A percentile compares a stretch with the other conserved stretches of the same genome.
Conservation (phyloP, 1,140 invertebrate species). For the Lordiphosa clarofinis region DNA sequence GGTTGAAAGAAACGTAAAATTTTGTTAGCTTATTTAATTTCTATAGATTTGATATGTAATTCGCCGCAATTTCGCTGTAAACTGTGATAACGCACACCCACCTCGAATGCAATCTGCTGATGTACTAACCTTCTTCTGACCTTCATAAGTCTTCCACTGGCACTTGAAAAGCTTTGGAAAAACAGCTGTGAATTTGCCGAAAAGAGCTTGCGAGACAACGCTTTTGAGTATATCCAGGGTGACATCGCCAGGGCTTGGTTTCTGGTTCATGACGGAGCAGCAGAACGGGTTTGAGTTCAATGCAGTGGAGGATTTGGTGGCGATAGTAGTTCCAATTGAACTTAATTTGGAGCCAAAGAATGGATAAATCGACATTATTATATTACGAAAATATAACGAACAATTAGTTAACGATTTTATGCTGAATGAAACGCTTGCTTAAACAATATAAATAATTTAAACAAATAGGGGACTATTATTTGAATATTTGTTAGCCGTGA, state of each 20-base stretch:
- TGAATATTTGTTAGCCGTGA: too few relatives aligned
- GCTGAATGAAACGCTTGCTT: too few relatives aligned
- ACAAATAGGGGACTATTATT: too few relatives aligned
- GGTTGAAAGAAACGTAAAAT: slow-evolving; percentile 8
- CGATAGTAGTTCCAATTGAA: too few relatives aligned
- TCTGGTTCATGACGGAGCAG: slow-evolving; percentile 29
- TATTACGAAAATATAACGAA: too few relatives aligned
- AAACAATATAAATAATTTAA: too few relatives aligned
- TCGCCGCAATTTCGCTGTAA: slow-evolving; percentile 13
- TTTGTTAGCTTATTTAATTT: slow-evolving; percentile 7
- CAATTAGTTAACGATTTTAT: too few relatives aligned
- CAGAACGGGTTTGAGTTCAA: neutral
- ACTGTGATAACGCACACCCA: slow-evolving; percentile 43
- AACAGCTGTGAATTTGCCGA: slow-evolving; percentile 70
- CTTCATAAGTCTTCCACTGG: slow-evolving; percentile 72
- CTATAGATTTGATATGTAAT: slow-evolving; percentile 20
- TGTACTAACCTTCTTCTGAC: slow-evolving; percentile 75
- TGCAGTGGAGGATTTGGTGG: too few relatives aligned
- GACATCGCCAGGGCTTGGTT: slow-evolving; percentile 9
- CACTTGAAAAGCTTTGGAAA: slow-evolving; percentile 68
- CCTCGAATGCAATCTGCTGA: slow-evolving; percentile 58
- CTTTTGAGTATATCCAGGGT: slow-evolving; percentile 39
- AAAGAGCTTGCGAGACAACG: slow-evolving; percentile 44
- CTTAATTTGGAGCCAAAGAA: too few relatives aligned
- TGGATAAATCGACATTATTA: too few relatives aligned